Evolutionary conservation across 2,797 vertebrate genomes (phyloP), one percentile per base, ranked within the genome.

Genomic region (Salmo trutta): DNA sequence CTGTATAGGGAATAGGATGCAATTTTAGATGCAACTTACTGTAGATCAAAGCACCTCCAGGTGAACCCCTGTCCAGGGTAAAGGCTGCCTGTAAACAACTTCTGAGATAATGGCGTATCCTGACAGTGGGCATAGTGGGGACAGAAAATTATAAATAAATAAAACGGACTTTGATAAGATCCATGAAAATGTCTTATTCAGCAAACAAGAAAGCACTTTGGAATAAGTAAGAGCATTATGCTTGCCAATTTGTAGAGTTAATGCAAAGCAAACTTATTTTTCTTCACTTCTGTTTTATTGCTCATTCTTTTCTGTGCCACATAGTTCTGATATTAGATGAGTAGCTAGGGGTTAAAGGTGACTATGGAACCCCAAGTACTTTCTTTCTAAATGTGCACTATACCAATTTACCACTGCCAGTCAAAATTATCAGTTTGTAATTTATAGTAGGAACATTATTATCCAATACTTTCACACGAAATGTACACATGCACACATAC

Each of bases 131-230:
- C 78, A 67, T 33, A 78, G 74, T 75, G 79, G 81, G 80, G 73
- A 75, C 17, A 71, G 79, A 47, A 82, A 83, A 76, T 83, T 66
- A 83, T 86, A 81, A 88, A 90, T 85, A 72, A 87, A 81, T 83
- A 74, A 78, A 81, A 86, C 79, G 31, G 73, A 70, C 17, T 73
- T 79, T 73, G 84, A 91, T 86, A 88, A 87, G 75, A 80, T 41
- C 24, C 53, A 70, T 71, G 71, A 47, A 87, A 85, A 82, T 82
- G 27, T 79, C 81, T 89, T 85, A 80, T 70, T 33, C 19, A 74
- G 71, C 53, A 74, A 36, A 36, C 1, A 36, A 36, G 36, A 36
- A 36, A 36, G 36, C 36, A 36, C 36, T 36, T 64, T 73, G 62
- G 69, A 78, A 87, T 85, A 83, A 86, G 65, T 70, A 51, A 67